Evolutionary conservation across 2,113 vertebrate genomes (phyloP), one percentile per base, ranked within the genome.

Genomic region (Hyperopisus bebe): DNA sequence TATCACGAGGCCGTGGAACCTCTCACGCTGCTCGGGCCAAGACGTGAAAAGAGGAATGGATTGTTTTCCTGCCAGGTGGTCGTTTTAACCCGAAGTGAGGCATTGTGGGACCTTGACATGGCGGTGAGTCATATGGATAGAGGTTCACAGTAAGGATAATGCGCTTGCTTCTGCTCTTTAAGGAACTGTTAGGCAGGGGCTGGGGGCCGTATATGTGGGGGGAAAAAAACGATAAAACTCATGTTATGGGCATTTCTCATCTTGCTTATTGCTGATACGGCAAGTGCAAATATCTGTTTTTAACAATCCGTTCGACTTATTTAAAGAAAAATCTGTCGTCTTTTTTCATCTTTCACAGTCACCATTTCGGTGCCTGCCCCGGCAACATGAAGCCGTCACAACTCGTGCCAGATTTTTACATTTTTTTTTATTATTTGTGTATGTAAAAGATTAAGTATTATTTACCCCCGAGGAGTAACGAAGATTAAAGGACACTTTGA

Each of bases 401-500:
- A 35, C 17, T 51, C 47, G 4, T 31, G 48, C 87, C 88, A 83
- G 27, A 9, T 51, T 58, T 10, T n/a, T n/a, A n/a, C n/a, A 0
- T 13, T 47, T 86, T 80, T 35, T 19, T 88, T 74, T 46, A 27
- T 35, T 31, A 47, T 82, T 55, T 89, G 66, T 88, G 66, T 50
- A 88, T 39, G 35, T 39, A 39, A 35, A 39, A 53, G 47, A 89
- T 89, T 89, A 82, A 83, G 51, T 24, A 39, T 55, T 89, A 83
- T 89, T 47, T 53, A 87, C 35, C 85, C 85, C n/a, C 15, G 24
- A 50, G 66, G 44, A 88, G 44, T 47, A 42, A 66, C 3, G 3
- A 5, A 89, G 47, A 80, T 50, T 80, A 89, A 89, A 80, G 46
- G 44, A 39, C 27, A 44, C 50, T 89, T 89, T 89, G 88, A 74